Percentiles rank a stretch among this genome's conserved stretches.
Evolutionary conservation across 1,140 invertebrate genomes (phyloP).

Genomic region (Bactericera cockerelli): DNA sequence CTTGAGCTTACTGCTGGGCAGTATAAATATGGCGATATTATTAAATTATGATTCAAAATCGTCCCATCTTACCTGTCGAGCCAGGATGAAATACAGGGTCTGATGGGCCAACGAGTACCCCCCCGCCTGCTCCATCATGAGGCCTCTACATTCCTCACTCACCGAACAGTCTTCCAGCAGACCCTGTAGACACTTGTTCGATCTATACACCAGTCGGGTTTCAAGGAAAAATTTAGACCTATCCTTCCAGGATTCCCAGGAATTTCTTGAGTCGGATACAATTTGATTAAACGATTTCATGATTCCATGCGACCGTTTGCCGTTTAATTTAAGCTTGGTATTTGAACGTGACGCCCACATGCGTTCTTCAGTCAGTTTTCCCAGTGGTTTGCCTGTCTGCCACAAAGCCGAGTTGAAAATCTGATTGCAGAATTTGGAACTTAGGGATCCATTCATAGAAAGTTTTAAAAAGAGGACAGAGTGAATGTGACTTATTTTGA

Average conservation of each 20-base stretch:
- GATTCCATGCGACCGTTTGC: too few species aligned
- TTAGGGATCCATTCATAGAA: too few species aligned
- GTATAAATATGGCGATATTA: too few species aligned
- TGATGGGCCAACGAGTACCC: conserved; percentile 6
- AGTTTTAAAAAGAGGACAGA: too few species aligned
- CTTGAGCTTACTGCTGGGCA: too few species aligned
- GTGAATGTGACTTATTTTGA: too few species aligned
- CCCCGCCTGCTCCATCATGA: background rate
- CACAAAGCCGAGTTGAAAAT: background rate
- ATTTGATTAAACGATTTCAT: too few species aligned
- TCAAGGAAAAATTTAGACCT: background rate
- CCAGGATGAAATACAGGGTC: background rate
- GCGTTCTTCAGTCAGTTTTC: too few species aligned
- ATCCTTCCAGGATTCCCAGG: background rate
- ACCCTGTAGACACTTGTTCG: background rate
- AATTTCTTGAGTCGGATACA: too few species aligned
- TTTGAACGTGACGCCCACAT: too few species aligned
- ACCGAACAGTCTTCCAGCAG: background rate
- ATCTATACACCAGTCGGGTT: background rate
- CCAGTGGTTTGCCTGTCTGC: background rate
- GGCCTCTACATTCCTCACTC: background rate
- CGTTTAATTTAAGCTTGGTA: too few species aligned
- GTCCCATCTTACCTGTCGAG: background rate
- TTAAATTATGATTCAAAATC: too few species aligned
- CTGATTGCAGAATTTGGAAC: background rate